Evolutionary conservation across 1,140 invertebrate species (phyloP), one percentile per base, ranked within the genome.

Genomic region (Drosophila tsacasi): DNA sequence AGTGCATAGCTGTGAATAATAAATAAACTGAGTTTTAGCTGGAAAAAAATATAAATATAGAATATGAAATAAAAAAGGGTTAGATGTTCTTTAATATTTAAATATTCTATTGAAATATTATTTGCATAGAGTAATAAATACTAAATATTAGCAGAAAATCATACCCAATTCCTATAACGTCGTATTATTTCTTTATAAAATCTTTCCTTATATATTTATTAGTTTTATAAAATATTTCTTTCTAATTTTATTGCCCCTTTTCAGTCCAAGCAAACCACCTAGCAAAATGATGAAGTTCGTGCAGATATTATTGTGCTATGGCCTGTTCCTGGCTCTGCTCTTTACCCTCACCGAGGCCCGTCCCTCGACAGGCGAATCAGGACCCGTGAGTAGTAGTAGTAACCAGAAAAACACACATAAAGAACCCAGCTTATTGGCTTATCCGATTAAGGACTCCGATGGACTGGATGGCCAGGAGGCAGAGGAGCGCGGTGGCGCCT

Each of bases 211-310:
- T 54, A 19, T 9, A 7, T 40, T n/a, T 21, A 60, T 4, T 19
- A 17, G 5, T 15, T 21, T 30, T 44, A 42, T 59, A 0, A 15
- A 21, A 27, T 32, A 21, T n/a, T n/a, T 25, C 5, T 3, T 13
- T 13, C 21, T 12, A 5, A 13, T 23, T 49, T 52, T 30, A 10
- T 32, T 35, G 21, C 50, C 0, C 15, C 64, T 2, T 64, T 87
- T 21, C 15, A 83, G 83, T 54, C 17, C 15, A 52, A 39, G n/a
- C n/a, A 17, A 35, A 67, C n/a, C 15, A n/a, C 13, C 5, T 44
- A 25, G 5, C 2, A 79, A 74, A 47, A 90, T 90, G 85, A 85
- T 90, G 79, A 90, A 90, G 37, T 79, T 82, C 44, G 79, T 82
- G 67, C 84, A 89, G 50, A 72, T 90, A 35, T 25, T 90, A 23